Evolutionary conservation across 1,140 invertebrate species (phyloP).

Genomic region (honey bee (Apis mellifera)): DNA sequence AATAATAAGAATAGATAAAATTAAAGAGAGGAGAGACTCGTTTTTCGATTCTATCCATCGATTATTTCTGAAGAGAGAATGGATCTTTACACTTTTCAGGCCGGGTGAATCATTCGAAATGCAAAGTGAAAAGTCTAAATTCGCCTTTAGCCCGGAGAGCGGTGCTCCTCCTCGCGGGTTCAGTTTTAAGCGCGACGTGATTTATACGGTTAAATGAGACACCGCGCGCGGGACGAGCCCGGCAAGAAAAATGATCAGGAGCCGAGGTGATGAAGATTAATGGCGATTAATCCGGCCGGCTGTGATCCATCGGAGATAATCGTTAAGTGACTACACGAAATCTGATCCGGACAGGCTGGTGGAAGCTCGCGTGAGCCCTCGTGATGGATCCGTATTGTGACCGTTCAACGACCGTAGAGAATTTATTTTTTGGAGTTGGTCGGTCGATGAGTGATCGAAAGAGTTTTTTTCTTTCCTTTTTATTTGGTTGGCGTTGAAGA

Average conservation of each 20-base stretch:
- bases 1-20: no score
- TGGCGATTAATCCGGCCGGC: conserved; percentile 44
- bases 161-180: conserved; percentile 19
- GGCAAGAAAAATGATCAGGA: conserved; percentile 47
- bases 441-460: background rate
- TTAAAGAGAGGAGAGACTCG: no score
- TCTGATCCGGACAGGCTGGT: conserved; percentile 54
- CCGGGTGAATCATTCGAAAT: no score
- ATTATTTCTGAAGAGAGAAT: no score
- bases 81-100: no score
- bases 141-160: conserved; percentile 20
- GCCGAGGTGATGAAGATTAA: conserved; percentile 61
- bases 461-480: background rate
- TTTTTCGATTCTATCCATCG: no score
- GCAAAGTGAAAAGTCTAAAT: background rate
- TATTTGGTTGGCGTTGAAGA: no score
- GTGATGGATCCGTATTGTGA: background rate
- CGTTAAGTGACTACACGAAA: conserved; percentile 69
- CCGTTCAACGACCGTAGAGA: conserved; percentile 14
- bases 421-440: background rate
- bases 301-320: conserved; percentile 59
- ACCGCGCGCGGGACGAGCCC: conserved; percentile 20
- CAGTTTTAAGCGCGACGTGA: conserved; percentile 44
- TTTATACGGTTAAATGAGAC: conserved; percentile 56
- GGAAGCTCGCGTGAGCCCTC: background rate